Percentiles rank a stretch among this genome's conserved stretches.
Evolutionary conservation across 2,888 invertebrate species (phyloP).

Genomic region (Drosophila flavopinicola): DNA sequence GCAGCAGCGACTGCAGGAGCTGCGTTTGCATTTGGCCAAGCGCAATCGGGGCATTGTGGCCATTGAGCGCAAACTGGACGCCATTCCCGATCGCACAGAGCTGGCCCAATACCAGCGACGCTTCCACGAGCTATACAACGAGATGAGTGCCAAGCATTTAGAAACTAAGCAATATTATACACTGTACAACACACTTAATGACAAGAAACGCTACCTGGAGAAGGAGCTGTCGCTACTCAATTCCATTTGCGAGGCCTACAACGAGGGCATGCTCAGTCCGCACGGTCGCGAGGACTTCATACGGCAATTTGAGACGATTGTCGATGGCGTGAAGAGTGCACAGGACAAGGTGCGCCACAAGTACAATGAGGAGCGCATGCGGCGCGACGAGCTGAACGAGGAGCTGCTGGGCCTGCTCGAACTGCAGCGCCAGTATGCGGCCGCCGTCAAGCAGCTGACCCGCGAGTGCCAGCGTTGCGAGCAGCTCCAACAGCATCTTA

Average conservation of each 20-base stretch:
- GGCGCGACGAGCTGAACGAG: constrained; percentile 88
- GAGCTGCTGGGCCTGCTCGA: constrained; percentile 87
- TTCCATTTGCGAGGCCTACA: constrained; percentile 95
- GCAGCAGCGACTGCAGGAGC: constrained; percentile 87
- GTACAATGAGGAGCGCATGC: constrained; percentile 88
- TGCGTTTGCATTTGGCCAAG: constrained; percentile 90
- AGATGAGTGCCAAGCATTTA: constrained; percentile 96
- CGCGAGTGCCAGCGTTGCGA: constrained; percentile 90
- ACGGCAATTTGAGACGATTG: constrained; percentile 94
- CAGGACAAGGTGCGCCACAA: constrained; percentile 90
- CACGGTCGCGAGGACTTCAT: constrained; percentile 94
- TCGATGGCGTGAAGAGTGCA: constrained; percentile 94
- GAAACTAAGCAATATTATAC: constrained; percentile 99
- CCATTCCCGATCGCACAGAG: constrained; percentile 96
- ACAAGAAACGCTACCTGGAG: constrained; percentile 95
- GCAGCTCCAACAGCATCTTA: constrained; percentile 83
- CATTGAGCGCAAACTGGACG: constrained; percentile 94
- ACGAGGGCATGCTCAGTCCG: constrained; percentile 92
- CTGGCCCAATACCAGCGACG: constrained; percentile 97
- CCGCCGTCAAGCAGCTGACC: constrained; percentile 90
- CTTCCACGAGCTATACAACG: constrained; percentile 98
- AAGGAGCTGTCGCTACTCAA: constrained; percentile 95
- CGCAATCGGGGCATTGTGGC: constrained; percentile 91
- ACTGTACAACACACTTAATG: constrained; percentile 96
- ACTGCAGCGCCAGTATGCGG: constrained; percentile 90